Conservation (phyloP, 2,888 invertebrate genomes). For the Dasypogon diadema region DNA sequence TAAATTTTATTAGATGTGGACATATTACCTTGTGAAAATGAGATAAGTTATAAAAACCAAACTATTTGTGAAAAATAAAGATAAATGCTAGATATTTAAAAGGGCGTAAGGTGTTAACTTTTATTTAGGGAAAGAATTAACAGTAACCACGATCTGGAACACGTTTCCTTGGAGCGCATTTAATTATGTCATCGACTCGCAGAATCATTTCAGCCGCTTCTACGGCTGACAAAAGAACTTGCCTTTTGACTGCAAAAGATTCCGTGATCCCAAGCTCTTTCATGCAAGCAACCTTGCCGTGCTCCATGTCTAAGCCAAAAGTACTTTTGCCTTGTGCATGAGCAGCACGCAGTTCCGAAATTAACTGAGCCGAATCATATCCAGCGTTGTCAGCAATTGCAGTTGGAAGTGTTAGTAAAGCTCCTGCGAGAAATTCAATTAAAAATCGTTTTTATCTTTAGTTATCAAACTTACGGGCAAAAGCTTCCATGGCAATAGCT, state of each 20-base stretch:
- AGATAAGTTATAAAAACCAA: not conserved
- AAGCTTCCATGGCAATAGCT: conserved; percentile 96
- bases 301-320: conserved; percentile 83
- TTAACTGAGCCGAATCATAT: conserved; percentile 94
- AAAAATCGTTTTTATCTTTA: not conserved
- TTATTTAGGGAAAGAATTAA: too few relatives aligned
- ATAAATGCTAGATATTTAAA: too few relatives aligned
- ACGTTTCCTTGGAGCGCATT: conserved; percentile 88
- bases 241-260: conserved; percentile 96
- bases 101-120: too few relatives aligned
- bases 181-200: conserved; percentile 97
- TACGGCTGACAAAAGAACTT: conserved; percentile 92
- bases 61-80: too few relatives aligned
- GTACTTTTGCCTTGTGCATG: conserved; percentile 87
- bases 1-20: too few relatives aligned
- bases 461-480: conserved; percentile 73
- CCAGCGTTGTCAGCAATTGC: conserved; percentile 99
- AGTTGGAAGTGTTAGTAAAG: conserved; percentile 90
- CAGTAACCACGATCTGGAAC: conserved; percentile 82
- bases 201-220: conserved; percentile 99
- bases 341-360: conserved; percentile 90
- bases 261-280: conserved; percentile 92
- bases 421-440: conserved; percentile 66
- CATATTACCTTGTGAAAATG: not conserved
- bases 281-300: conserved; percentile 91